Conservation (phyloP, 2,797 vertebrate species). For the Smutsia temminckii region DNA sequence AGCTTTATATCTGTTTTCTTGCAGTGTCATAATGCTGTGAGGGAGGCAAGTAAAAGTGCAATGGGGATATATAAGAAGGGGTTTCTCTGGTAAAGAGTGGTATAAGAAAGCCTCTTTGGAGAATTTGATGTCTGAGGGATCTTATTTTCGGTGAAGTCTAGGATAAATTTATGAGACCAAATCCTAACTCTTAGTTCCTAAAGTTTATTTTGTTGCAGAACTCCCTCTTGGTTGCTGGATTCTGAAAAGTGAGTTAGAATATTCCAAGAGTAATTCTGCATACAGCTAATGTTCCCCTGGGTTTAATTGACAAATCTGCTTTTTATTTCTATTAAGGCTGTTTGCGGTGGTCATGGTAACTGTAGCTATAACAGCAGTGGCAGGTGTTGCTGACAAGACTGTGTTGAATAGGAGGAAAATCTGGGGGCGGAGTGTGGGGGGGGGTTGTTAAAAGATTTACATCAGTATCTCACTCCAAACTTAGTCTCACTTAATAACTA, state of each 20-base stretch:
- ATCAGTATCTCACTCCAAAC: not conserved
- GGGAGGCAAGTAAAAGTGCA: not conserved
- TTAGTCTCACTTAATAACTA: not conserved
- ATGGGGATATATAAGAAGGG: not conserved
- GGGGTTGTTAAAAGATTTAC: not conserved
- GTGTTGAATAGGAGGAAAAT: conserved; percentile 53
- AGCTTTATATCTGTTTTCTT: not conserved
- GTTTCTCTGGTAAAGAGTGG: not conserved
- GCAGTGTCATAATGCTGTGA: not conserved
- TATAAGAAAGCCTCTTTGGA: not conserved
- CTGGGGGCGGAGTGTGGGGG: not conserved
- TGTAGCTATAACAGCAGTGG: not conserved
- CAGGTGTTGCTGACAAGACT: conserved; percentile 20
- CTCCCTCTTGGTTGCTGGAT: not conserved
- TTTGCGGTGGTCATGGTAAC: conserved; percentile 54
- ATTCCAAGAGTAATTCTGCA: conserved; percentile 41
- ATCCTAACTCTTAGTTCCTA: not conserved
- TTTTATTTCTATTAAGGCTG: conserved; percentile 46
- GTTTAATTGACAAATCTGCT: conserved; percentile 13
- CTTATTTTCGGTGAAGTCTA: not conserved
- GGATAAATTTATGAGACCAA: not conserved
- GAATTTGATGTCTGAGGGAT: not conserved
- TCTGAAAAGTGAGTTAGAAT: conserved; percentile 41
- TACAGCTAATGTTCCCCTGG: conserved; percentile 4
- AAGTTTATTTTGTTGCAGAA: not conserved